A percentile compares a stretch with the other conserved stretches of the same genome.
phyloP scores from a whole-genome alignment of 2,888 invertebrate genomes.

The Leptinotarsa peninsularis region DNA sequence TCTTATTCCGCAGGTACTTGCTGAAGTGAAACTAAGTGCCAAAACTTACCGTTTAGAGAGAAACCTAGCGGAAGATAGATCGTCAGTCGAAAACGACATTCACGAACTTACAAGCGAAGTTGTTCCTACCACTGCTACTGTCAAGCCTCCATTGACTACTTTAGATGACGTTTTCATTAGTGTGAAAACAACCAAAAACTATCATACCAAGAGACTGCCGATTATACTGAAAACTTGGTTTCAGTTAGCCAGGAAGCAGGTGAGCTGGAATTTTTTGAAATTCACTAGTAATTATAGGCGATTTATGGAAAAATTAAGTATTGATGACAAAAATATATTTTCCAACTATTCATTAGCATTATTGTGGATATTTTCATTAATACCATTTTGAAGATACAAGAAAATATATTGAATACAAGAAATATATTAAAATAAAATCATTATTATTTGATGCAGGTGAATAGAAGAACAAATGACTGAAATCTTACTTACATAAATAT shows the following conservation, averaged over 20 bases:
- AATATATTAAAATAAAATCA: too few relatives aligned
- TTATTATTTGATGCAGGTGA: too few relatives aligned
- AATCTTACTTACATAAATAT: too few relatives aligned
- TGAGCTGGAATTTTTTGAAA: conserved; percentile 64
- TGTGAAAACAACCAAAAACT: conserved; percentile 93
- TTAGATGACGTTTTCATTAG: conserved; percentile 93
- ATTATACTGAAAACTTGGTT: conserved; percentile 96
- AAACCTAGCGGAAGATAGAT: conserved; percentile 54
- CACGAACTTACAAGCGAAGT: conserved; percentile 52
- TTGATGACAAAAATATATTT: not conserved
- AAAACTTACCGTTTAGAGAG: conserved; percentile 53
- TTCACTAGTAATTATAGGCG: not conserved
- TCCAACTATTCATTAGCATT: too few relatives aligned
- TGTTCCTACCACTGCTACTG: conserved; percentile 63
- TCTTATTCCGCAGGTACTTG: conserved; percentile 52
- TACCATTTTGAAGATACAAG: too few relatives aligned
- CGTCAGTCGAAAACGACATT: conserved; percentile 45
- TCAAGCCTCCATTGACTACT: conserved; percentile 73
- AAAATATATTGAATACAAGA: too few relatives aligned
- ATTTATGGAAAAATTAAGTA: not conserved
- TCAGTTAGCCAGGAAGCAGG: conserved; percentile 90
- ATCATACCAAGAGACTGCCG: conserved; percentile 85
- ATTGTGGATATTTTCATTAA: too few relatives aligned
- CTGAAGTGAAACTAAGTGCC: conserved; percentile 55
- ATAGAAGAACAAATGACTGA: too few relatives aligned